Base-by-base conservation (phyloP, 2,888 invertebrate species). In the Eugnorisma glareosa region DNA sequence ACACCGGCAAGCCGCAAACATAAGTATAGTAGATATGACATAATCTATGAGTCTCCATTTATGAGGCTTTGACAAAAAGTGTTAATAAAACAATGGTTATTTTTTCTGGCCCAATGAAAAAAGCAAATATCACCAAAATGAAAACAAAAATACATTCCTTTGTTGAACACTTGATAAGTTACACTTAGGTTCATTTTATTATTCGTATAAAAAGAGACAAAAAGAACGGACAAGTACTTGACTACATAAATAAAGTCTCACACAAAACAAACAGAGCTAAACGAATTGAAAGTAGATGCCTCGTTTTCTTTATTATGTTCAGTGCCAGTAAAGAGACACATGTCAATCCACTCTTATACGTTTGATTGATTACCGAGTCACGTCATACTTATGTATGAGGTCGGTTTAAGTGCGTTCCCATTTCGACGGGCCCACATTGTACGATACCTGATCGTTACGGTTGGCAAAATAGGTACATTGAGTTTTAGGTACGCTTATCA, bases 361-460 rank as follows among this genome's bases (percentile, higher is more conserved):
- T 82, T 79, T 87, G 88, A 87, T 88, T 87, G 88, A 88, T 88
- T 84, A 88, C 77, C 31, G 13, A 70, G 51, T 67, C 57, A 37
- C 68, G 67, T 40, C 68, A 70, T 75, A 85, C 72, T 63, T 76
- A 78, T 75, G 70, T 73, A 80, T 66, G 69, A 67, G 71, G 51
- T 28, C 69, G 66, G 48, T 67, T 77, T 77, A 78, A 84, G 68
- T 68, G 67, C 13, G 64, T 64, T 51, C 73, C 64, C 40, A 75
- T 73, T 75, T 71, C 54, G 6, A 48, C 18, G 13, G 24, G 64
- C 71, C 66, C 43, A 51, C 61, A 59, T 31, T 43, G 40, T 70
- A 70, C 35, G 61, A 79, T 68, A 82, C 54, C 63, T 68, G 73
- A 73, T 73, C 59, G 24, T 64, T 70, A 68, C 18, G 35, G 1